Base-by-base conservation (phyloP, 2,888 invertebrate genomes). In the Eilema depressum region DNA sequence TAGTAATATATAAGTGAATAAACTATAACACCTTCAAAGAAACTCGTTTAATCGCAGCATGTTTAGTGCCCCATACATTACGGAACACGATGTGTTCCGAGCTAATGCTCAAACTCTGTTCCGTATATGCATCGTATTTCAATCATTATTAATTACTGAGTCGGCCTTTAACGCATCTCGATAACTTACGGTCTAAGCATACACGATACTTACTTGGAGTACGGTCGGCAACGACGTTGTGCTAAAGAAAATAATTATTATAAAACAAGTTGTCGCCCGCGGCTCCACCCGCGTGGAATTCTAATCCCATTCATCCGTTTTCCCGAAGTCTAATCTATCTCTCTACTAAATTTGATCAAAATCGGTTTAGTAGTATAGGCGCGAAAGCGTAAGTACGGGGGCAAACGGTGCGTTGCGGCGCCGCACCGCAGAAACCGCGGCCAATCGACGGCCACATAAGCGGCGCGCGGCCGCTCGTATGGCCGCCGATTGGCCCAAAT, bases 141-240 rank as follows among this genome's bases (percentile, higher is more conserved):
- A 81, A 81, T 83, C 83, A 83, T 84, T 83, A 84, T 83, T 83
- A 83, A 83, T 83, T 84, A 84, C 79, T 78, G 64, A 75, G 75
- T 75, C 77, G 73, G 83, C 83, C 83, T 81, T 80, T 83, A 83
- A 83, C 84, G 79, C 83, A 82, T 81, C 83, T 77, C 81, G 81
- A 83, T 83, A 84, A 84, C 83, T 83, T 83, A 79, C 81, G 75
- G 83, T 81, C 75, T 82, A 76, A 83, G 76, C 77, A 77, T 75
- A 77, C 75, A 75, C 77, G 78, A 75, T 80, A 80, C 82, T 83
- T 73, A 75, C 71, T 71, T 33, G 65, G 63, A 25, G 85, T 85
- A 87, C 66, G 73, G 87, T 81, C 72, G 70, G 80, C 87, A 83
- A 70, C 78, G 61, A 63, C 33, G 37, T 33, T 71, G 20, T 66